Conservation (phyloP, 2,113 vertebrate species). For the Serinus canaria region DNA sequence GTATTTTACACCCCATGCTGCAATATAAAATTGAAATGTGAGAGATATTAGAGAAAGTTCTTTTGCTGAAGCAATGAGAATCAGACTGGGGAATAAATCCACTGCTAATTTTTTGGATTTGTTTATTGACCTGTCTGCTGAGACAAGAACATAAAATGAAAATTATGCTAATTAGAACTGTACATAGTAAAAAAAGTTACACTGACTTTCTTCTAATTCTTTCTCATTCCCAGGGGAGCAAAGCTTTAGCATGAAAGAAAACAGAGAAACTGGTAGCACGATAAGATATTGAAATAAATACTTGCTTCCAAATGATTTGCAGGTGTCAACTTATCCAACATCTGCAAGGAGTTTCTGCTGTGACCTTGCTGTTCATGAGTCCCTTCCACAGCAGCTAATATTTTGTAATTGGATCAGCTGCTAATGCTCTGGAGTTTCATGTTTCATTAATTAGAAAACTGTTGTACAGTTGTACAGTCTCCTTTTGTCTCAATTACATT, state of each 20-base stretch:
- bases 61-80: not conserved
- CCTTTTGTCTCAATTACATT: conserved; percentile 13
- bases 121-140: conserved; percentile 13
- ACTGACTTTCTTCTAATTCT: conserved; percentile 34
- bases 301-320: conserved; percentile 80
- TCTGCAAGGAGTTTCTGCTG: conserved; percentile 54
- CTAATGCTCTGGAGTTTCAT: conserved; percentile 39
- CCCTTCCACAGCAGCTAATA: conserved; percentile 45
- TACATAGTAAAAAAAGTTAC: not conserved
- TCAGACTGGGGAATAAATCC: not conserved
- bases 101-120: conserved; percentile 4
- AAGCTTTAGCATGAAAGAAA: conserved; percentile 62
- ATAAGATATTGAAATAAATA: conserved; percentile 80
- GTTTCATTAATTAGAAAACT: conserved; percentile 25
- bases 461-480: not conserved
- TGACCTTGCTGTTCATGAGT: conserved; percentile 60
- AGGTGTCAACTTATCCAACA: conserved; percentile 76
- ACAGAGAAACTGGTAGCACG: conserved; percentile 77
- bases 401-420: conserved; percentile 79
- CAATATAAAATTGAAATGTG: conserved; percentile 4
- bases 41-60: not conserved
- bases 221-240: not conserved
- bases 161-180: conserved; percentile 34
- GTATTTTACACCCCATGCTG: not conserved
- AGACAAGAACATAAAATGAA: conserved; percentile 3